Conservation (phyloP, 2,113 vertebrate species). For the Quiscalus mexicanus region DNA sequence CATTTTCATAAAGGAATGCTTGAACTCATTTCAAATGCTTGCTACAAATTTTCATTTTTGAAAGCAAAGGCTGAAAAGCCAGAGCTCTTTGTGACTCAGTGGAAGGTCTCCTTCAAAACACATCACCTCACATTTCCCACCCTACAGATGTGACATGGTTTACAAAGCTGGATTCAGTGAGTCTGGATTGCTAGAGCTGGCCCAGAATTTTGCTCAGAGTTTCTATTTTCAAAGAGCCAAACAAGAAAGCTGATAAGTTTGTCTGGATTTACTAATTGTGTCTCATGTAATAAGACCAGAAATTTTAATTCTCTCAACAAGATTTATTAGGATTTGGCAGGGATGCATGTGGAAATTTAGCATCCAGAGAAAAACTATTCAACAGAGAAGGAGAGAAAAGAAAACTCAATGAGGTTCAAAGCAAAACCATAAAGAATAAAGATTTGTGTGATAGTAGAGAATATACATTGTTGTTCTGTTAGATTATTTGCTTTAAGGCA, state of each 20-base stretch:
- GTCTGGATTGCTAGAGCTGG: not conserved
- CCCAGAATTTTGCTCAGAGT: not conserved
- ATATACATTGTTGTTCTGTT: not conserved
- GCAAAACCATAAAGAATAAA: not conserved
- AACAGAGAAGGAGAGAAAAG: not conserved
- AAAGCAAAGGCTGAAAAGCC: not conserved
- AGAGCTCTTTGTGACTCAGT: not conserved
- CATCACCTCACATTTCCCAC: not conserved
- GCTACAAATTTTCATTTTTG: not conserved
- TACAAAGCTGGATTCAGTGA: not conserved
- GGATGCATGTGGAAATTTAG: not conserved
- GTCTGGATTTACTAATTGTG: not conserved
- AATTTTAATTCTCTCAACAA: not conserved
- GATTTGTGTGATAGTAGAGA: not conserved
- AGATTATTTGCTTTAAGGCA: slow-evolving; percentile 15
- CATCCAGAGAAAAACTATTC: not conserved
- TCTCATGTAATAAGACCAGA: not conserved
- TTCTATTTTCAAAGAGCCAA: not conserved
- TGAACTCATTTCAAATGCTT: not conserved
- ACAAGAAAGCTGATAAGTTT: not conserved
- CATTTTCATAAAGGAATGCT: not conserved
- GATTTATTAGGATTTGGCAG: not conserved
- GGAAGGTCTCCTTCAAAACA: not conserved
- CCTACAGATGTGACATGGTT: not conserved
- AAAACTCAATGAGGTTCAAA: not conserved